Conservation (phyloP, 2,113 vertebrate species). For the Python bivittatus region DNA sequence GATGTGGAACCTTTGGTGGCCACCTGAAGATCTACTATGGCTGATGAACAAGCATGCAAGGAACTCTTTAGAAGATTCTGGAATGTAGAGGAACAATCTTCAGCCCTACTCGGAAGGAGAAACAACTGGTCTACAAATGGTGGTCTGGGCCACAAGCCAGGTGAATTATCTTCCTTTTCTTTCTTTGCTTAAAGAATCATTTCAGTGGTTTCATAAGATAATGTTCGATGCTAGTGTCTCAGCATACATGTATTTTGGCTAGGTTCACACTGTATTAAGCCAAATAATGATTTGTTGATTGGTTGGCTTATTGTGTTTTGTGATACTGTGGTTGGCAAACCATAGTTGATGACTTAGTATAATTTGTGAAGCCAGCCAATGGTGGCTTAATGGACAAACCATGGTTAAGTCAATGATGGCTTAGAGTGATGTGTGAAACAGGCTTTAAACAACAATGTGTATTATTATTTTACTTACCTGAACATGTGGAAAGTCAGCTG, state of each 20-base stretch:
- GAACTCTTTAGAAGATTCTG: constrained; percentile 13
- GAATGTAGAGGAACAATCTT: constrained; percentile 15
- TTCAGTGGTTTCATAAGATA: not conserved
- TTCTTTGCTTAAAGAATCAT: not conserved
- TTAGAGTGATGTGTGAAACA: not conserved
- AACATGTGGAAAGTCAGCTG: not conserved
- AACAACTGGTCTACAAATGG: not conserved
- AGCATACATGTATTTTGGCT: not conserved
- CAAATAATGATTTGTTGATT: not conserved
- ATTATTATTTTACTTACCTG: not conserved
- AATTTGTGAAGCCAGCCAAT: not conserved
- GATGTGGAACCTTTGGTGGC: not conserved
- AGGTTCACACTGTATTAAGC: not conserved
- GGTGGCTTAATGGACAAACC: not conserved
- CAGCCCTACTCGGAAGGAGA: not conserved
- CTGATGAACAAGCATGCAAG: not conserved
- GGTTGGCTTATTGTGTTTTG: not conserved
- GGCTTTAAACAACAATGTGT: not conserved
- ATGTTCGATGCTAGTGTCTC: not conserved
- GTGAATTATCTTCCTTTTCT: not conserved
- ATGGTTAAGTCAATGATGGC: not conserved
- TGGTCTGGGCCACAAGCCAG: not conserved
- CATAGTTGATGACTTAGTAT: not conserved
- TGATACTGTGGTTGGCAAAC: not conserved
- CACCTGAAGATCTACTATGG: not conserved